Evolutionary conservation across 2,888 invertebrate species (phyloP).

Genomic region (Incurvaria masculella): DNA sequence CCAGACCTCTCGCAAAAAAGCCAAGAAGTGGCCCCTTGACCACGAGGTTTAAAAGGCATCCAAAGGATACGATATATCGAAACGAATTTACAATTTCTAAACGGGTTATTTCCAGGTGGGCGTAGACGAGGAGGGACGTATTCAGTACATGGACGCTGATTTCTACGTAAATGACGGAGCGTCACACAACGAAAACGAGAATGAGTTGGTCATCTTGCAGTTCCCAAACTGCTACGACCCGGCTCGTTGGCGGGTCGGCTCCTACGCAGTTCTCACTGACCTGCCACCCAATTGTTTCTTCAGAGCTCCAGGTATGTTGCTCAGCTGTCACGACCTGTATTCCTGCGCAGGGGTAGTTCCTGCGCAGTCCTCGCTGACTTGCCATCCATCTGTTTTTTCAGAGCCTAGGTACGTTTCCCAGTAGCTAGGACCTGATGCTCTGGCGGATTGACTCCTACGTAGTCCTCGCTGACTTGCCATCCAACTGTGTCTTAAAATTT

Average conservation of each 20-base stretch:
- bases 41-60: too few species aligned
- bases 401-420: slow-evolving; percentile 60
- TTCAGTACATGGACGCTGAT: slow-evolving; percentile 58
- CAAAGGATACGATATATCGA: too few species aligned
- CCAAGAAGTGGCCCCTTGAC: too few species aligned
- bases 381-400: slow-evolving; percentile 63
- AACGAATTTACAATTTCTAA: too few species aligned
- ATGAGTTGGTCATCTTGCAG: too few species aligned
- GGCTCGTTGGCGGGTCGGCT: slow-evolving; percentile 47
- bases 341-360: slow-evolving; percentile 47
- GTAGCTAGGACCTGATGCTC: slow-evolving; percentile 53
- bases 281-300: slow-evolving; percentile 64
- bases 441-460: slow-evolving; percentile 45
- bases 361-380: slow-evolving; percentile 59
- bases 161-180: slow-evolving; percentile 50
- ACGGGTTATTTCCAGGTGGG: slow-evolving; percentile 43
- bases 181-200: slow-evolving; percentile 42
- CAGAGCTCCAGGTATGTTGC: slow-evolving; percentile 64
- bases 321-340: slow-evolving; percentile 53
- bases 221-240: slow-evolving; percentile 55
- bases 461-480: slow-evolving; percentile 62
- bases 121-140: slow-evolving; percentile 60
- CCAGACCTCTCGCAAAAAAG: too few species aligned
- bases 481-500: slow-evolving; percentile 65
- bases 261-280: slow-evolving; percentile 56